Evolutionary conservation across 2,888 invertebrate species (phyloP), one percentile per base, ranked within the genome.

Genomic region (Brachylomia viminalis): DNA sequence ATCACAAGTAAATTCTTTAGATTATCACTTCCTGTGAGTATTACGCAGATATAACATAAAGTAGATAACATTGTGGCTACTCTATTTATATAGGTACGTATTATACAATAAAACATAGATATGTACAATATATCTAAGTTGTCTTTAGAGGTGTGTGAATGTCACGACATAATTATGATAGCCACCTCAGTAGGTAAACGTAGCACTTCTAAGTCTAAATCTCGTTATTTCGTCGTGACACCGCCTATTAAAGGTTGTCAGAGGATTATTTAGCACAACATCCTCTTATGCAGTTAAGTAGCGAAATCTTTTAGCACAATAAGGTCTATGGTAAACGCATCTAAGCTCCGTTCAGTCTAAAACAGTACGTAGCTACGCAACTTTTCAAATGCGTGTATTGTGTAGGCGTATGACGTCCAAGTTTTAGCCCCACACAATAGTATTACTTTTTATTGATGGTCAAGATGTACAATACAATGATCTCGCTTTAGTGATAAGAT

Each of bases 21-120:
- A 58, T 33, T 62, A 67, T 79, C 67, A 45, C 1, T 80, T 74
- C 42, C 49, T 80, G 42, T 42, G 17, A 30, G 11, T 54, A 61
- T 61, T 79, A 38, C 17, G 17, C 13, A 59, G 23, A 56, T 47
- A 47, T 42, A 58, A 71, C 56, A 79, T 65, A 42, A 38, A 42
- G 11, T 7, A 71, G 23, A 71, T 72, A 49, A 75, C 17, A 61
- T 62, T 56, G 15, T 49, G n/a, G 17, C 45, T 76, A 17, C 49
- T 33, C 17, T 52, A 59, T 66, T 42, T 23, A 52, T 15, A 52
- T 45, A 58, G 8, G 58, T 33, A 58, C 17, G 58, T 33, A 69
- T 15, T 56, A 68, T 7, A 56, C 27, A 30, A 45, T 10, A 23
- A 11, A 6, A 23, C 8, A 42, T 15, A 23, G 17, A 42, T 15